Evolutionary conservation across 1,140 invertebrate genomes (phyloP).

Genomic region (Phymastichus coffea): DNA sequence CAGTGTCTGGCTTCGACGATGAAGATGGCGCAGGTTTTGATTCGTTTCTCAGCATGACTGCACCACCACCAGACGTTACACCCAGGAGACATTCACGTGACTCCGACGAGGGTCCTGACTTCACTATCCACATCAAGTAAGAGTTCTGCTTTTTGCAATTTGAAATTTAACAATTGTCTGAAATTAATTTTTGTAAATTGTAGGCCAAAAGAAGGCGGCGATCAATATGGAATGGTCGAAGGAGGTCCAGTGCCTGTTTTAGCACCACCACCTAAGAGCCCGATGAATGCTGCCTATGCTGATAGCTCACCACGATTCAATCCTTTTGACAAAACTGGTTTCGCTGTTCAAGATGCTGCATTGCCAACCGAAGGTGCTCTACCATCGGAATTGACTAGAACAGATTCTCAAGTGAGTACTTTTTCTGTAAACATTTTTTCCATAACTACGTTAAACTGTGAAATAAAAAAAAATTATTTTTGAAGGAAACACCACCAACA

Average conservation of each 20-base stretch:
- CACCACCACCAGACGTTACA: slow-evolving; percentile 63
- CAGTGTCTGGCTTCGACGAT: slow-evolving; percentile 64
- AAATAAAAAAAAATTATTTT: slow-evolving; percentile 11
- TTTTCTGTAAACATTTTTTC: slow-evolving; percentile 9
- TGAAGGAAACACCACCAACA: slow-evolving; percentile 79
- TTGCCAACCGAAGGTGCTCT: slow-evolving; percentile 35
- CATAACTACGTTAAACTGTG: too few relatives aligned
- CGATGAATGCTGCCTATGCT: slow-evolving; percentile 55
- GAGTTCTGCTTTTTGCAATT: too few relatives aligned
- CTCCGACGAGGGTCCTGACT: slow-evolving; percentile 74
- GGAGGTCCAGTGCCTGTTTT: slow-evolving; percentile 65
- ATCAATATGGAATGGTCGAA: slow-evolving; percentile 36
- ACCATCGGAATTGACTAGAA: slow-evolving; percentile 43
- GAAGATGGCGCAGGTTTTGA: slow-evolving; percentile 79
- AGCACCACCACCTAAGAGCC: slow-evolving; percentile 71
- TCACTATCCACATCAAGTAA: slow-evolving; percentile 78
- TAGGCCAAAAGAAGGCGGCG: slow-evolving; percentile 64
- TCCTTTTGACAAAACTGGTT: slow-evolving; percentile 77
- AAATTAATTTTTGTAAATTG: slow-evolving; percentile 11
- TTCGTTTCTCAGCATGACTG: slow-evolving; percentile 77
- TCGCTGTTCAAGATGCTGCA: slow-evolving; percentile 53
- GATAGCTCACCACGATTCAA: slow-evolving; percentile 59
- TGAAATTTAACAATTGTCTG: neutral
- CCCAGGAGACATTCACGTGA: slow-evolving; percentile 70
- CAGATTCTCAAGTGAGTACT: slow-evolving; percentile 49